These are phyloP conservation scores for Caenorhabditis tropicalis DNA, from an alignment of 1,140 invertebrate genomes.

Conservation along the genomic window DNA sequence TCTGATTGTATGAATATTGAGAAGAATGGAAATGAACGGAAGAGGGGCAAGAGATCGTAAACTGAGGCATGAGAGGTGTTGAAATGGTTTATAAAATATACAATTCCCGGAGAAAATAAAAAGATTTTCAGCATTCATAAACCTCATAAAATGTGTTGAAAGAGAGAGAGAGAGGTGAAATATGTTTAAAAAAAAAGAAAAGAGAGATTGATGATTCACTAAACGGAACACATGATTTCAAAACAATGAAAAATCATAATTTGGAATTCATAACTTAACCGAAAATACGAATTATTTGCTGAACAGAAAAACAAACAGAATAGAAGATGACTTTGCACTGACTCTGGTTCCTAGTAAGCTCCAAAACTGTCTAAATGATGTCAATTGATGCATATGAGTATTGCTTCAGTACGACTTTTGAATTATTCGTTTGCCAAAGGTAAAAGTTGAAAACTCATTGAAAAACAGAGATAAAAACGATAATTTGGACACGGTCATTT, in stretches of 20 bases:
- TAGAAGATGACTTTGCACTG: too few species aligned
- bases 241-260: too few species aligned
- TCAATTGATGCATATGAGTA: neutral
- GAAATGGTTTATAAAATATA: constrained; percentile 2
- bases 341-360: too few species aligned
- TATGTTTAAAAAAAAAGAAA: too few species aligned
- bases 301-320: too few species aligned
- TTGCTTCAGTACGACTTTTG: neutral
- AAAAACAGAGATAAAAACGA: neutral
- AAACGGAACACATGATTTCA: too few species aligned
- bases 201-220: too few species aligned
- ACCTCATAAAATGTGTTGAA: neutral
- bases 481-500: neutral
- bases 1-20: neutral
- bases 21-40: neutral
- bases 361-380: too few species aligned
- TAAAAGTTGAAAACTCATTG: neutral
- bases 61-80: neutral
- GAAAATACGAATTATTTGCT: too few species aligned
- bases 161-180: too few species aligned
- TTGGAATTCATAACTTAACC: too few species aligned
- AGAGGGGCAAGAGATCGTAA: neutral
- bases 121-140: neutral
- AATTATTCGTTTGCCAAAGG: neutral
- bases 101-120: neutral